Evolutionary conservation across 1,140 invertebrate species (phyloP).

Genomic region (Sesamia nonagrioides): DNA sequence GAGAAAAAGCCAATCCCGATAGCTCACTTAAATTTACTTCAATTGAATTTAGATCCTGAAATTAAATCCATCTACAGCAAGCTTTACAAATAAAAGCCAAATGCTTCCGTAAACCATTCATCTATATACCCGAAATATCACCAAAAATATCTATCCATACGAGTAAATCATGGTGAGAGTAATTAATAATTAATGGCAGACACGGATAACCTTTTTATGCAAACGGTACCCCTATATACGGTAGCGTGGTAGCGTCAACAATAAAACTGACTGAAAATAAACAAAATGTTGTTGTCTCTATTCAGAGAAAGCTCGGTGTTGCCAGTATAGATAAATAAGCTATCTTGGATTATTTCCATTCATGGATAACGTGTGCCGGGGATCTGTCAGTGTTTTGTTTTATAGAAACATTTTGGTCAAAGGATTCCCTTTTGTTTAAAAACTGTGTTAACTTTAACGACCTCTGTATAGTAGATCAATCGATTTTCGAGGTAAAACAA

Average conservation of each 20-base stretch:
- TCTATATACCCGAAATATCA: too few relatives aligned
- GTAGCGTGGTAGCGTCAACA: conserved; percentile 38
- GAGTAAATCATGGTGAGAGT: too few relatives aligned
- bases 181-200: background rate
- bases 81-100: too few relatives aligned
- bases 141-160: too few relatives aligned
- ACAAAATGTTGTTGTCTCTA: conserved; percentile 32
- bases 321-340: conserved; percentile 39
- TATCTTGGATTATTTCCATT: conserved; percentile 21
- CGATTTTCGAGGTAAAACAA: background rate
- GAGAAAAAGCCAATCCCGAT: too few relatives aligned
- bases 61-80: too few relatives aligned
- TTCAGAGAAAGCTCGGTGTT: conserved; percentile 19
- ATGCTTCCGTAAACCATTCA: too few relatives aligned
- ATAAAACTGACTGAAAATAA: conserved; percentile 42
- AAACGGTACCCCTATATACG: conserved; percentile 15
- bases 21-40: too few relatives aligned
- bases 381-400: conserved; percentile 26
- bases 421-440: conserved; percentile 15
- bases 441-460: conserved; percentile 10
- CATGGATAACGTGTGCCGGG: background rate
- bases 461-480: conserved; percentile 26
- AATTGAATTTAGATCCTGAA: too few relatives aligned
- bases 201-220: conserved; percentile 20
- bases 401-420: conserved; percentile 13